These are phyloP conservation scores for Antechinus flavipes DNA, from an alignment of 2,113 vertebrate genomes.

Conservation along the genomic window DNA sequence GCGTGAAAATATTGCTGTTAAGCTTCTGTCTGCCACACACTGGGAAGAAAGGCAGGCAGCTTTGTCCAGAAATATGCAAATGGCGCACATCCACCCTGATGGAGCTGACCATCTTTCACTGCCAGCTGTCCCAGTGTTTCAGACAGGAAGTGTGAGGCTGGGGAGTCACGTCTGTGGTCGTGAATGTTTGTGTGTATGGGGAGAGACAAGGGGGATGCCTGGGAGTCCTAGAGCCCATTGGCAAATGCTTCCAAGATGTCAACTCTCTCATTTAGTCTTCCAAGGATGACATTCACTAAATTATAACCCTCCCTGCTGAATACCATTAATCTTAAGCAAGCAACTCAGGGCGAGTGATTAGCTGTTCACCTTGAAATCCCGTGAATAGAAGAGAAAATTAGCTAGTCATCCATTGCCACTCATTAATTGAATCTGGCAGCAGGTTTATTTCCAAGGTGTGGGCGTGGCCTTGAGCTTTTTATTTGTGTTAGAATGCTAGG, in stretches of 20 bases:
- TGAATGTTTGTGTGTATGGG: not conserved
- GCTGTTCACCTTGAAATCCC: slow-evolving; percentile 82
- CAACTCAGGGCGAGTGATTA: slow-evolving; percentile 78
- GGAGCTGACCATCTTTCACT: slow-evolving; percentile 33
- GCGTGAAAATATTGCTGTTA: not conserved
- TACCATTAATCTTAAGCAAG: slow-evolving; percentile 77
- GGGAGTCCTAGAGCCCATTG: slow-evolving; percentile 36
- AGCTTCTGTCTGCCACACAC: not conserved
- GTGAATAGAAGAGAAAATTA: slow-evolving; percentile 79
- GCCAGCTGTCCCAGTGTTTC: slow-evolving; percentile 31
- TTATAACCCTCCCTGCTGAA: slow-evolving; percentile 69
- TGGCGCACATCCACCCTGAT: not conserved
- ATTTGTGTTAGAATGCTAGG: slow-evolving; percentile 56
- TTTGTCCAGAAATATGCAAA: slow-evolving; percentile 27
- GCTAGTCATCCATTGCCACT: slow-evolving; percentile 49
- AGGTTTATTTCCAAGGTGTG: slow-evolving; percentile 64
- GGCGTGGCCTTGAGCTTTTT: slow-evolving; percentile 37
- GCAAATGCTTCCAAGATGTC: slow-evolving; percentile 64
- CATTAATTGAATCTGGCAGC: slow-evolving; percentile 69
- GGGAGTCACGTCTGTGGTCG: not conserved
- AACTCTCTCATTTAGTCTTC: slow-evolving; percentile 42
- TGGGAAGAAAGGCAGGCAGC: not conserved
- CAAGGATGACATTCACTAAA: slow-evolving; percentile 67
- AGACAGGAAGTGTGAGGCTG: slow-evolving; percentile 57
- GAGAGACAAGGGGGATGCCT: not conserved